Base-by-base conservation (phyloP, 1,140 invertebrate genomes). In the Platyura marginata region DNA sequence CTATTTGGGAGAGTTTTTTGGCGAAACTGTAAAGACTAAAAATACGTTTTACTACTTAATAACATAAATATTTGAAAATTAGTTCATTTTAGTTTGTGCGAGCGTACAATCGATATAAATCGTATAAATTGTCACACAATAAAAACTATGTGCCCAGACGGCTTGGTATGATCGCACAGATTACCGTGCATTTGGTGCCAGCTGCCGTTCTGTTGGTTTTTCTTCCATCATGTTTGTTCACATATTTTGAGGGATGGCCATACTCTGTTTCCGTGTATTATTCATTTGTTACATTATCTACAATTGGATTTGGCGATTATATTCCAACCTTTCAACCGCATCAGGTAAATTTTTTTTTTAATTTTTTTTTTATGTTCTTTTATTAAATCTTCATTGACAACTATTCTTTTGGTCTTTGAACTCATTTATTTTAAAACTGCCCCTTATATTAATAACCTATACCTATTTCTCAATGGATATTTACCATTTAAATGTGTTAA, bases 231-330 rank as follows among this genome's bases (percentile, higher is more conserved):
- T 80, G 77, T 38, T 73, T 95, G 10, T 94, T 96, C 52, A 76
- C 80, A 1, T 68, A 82, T 25, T 83, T 91, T 44, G 91, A 95
- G 64, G 38, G 36, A 18, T 95, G 91, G 91, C 70, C 73, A 2
- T 94, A 89, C 54, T 74, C 90, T n/a, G 77, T 89, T 33, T 74
- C 85, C 1, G 71, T 94, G 29, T 95, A 95, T 58, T 95, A 88
- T 52, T 82, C 84, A 13, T 93, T 92, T 59, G 84, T 94, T 21
- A 90, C 88, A 0, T 69, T 93, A 3, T 87, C 88, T 1, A 95
- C 91, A 9, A 93, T 94, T 51, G 91, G 91, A 18, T 95, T 94
- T 58, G 91, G 90, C 22, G 90, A 95, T 64, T 81, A 77, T 51
- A 89, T 94, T 15, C 87, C 90, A 51, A 61, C 59, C 11, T 38